Base-by-base conservation (phyloP, 2,797 vertebrate species). In the Pygocentrus nattereri region DNA sequence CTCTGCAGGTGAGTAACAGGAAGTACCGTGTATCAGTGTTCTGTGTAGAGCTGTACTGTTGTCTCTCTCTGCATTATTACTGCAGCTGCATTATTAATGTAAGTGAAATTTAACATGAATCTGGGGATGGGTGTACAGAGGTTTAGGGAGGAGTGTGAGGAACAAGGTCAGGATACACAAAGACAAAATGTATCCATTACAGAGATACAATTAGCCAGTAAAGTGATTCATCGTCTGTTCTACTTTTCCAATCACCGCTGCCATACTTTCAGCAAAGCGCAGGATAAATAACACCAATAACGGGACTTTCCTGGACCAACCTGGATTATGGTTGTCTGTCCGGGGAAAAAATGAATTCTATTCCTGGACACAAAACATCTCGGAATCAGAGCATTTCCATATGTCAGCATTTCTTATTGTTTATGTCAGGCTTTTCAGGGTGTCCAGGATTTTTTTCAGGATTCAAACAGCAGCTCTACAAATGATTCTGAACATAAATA, bases 1-100 rank as follows among this genome's bases (percentile, higher is more conserved):
- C 88, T 88, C 94, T 93, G 85, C 16, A 74, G 93, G 89, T 25
- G 12, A n/a, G 49, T 3, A n/a, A 31, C 1, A 18, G n/a, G 12
- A 65, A 50, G 15, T 23, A 27, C 52, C 56, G 12, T 0, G n/a
- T 31, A 8, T 70, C 19, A 6, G 25, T 19, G 34, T 6, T 10
- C 3, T 5, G 5, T 8, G 52, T n/a, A 56, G 7, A 56, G 19
- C 52, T n/a, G 7, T 6, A 10, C 21, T 8, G 19, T 21, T n/a
- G 5, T 54, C 50, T 56, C 13, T 11, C 13, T 12, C 1, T 6
- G 16, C 13, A 1, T 44, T 7, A 1, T 44, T 7, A 5, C 13
- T 54, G 5, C 52, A 54, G 6, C 6, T 54, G 8, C 49, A 52
- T 16, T 52, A 52, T 18, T 5, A 52, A 52, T 19, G 16, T 19